phyloP scores from a whole-genome alignment of 2,888 invertebrate species.

The Aethes cnicana region DNA sequence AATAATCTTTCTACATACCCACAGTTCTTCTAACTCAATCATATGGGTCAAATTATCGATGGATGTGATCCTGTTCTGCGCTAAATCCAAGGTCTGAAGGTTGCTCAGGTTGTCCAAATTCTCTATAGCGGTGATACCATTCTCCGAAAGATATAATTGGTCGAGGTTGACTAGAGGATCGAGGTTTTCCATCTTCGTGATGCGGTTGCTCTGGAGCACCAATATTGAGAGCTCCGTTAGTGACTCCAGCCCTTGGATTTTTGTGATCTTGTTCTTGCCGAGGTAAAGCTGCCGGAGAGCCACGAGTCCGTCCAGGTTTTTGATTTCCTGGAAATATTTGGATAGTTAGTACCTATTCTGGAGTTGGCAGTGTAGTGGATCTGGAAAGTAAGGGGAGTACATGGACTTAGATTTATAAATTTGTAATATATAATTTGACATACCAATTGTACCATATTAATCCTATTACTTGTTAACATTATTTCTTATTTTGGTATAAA shows the following conservation, averaged over 20 bases:
- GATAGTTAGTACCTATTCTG: neutral
- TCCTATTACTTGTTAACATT: too few species aligned
- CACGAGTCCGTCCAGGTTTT: constrained; percentile 89
- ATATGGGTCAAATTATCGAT: constrained; percentile 92
- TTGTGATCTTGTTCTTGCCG: constrained; percentile 97
- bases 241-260: constrained; percentile 90
- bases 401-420: too few species aligned
- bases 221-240: constrained; percentile 89
- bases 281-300: constrained; percentile 91
- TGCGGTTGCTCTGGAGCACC: constrained; percentile 95
- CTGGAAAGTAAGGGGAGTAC: too few species aligned
- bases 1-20: too few species aligned
- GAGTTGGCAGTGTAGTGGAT: too few species aligned
- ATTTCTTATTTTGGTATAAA: too few species aligned
- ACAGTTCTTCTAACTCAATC: constrained; percentile 93
- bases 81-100: constrained; percentile 94
- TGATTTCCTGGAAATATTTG: constrained; percentile 85
- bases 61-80: constrained; percentile 90
- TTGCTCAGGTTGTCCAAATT: constrained; percentile 86
- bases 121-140: constrained; percentile 91
- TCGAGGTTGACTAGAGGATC: constrained; percentile 87
- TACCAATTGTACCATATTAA: too few species aligned
- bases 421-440: too few species aligned
- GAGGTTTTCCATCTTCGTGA: constrained; percentile 93
- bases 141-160: constrained; percentile 96